Evolutionary conservation across 2,797 vertebrate species (phyloP).

Genomic region (Apogon hyalosoma): DNA sequence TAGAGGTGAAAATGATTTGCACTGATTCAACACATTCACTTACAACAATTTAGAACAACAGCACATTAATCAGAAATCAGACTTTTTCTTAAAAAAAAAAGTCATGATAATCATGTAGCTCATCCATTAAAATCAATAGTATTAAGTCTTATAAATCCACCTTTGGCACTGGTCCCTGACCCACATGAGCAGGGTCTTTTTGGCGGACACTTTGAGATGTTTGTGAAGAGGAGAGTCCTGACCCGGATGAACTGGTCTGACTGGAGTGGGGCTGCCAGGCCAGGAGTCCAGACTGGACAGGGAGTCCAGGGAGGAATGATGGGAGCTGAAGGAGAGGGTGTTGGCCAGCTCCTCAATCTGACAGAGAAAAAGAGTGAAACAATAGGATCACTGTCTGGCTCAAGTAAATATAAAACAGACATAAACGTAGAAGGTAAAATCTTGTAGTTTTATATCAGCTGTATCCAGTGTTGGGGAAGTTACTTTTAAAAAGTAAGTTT

Average conservation of each 20-base stretch:
- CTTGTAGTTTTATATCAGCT: no score
- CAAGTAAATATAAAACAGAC: neutral
- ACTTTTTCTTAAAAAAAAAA: neutral
- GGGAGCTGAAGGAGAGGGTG: constrained; percentile 83
- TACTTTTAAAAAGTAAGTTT: no score
- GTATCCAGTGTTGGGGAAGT: no score
- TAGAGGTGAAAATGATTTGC: no score
- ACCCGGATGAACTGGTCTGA: constrained; percentile 72
- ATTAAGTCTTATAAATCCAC: constrained; percentile 58
- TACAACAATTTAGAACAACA: no score
- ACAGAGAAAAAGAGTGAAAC: constrained; percentile 6
- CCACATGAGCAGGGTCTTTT: constrained; percentile 91
- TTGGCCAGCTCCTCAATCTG: constrained; percentile 91
- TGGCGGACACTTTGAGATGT: constrained; percentile 89
- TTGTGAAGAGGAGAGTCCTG: constrained; percentile 77
- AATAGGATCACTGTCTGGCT: neutral
- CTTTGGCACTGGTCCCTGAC: constrained; percentile 89
- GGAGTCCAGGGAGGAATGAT: constrained; percentile 81
- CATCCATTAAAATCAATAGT: neutral
- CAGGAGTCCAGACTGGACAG: constrained; percentile 69
- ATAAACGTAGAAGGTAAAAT: neutral
- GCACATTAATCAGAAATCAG: neutral
- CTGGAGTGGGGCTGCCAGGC: constrained; percentile 80
- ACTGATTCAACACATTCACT: no score
- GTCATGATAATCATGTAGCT: no score